A percentile compares a stretch with the other conserved stretches of the same genome.
phyloP scores from a whole-genome alignment of 2,113 vertebrate species.

The Cromileptes altivelis region DNA sequence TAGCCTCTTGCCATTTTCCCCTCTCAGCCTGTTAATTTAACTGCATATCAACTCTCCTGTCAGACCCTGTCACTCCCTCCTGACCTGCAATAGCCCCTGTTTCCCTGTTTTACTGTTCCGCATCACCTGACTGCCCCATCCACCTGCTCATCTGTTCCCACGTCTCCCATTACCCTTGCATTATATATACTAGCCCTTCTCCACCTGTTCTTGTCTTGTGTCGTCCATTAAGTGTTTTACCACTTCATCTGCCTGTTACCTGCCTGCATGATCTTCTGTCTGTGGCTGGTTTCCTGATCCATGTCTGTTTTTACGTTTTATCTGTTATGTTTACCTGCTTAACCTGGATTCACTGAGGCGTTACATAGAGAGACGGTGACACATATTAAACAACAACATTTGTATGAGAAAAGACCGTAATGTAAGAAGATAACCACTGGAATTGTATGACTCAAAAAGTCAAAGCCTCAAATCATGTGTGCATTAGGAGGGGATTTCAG shows the following conservation, averaged over 20 bases:
- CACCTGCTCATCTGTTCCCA: background rate
- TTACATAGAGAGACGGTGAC: background rate
- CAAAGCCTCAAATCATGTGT: background rate
- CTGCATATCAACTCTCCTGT: background rate
- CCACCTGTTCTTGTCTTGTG: background rate
- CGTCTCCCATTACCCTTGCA: background rate
- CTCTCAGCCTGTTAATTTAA: background rate
- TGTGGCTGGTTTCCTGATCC: background rate
- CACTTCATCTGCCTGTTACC: background rate
- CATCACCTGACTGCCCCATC: background rate
- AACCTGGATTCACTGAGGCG: background rate
- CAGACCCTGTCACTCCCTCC: background rate
- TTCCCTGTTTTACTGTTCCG: background rate
- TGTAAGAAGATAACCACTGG: background rate
- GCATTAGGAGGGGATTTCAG: background rate
- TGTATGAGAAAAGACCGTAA: background rate
- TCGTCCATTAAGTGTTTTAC: background rate
- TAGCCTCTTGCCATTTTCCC: background rate
- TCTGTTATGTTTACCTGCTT: too few species aligned
- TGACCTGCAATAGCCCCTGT: background rate
- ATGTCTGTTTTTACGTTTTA: background rate
- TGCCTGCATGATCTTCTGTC: too few species aligned
- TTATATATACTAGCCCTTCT: background rate
- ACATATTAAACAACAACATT: background rate
- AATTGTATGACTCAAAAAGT: background rate